A percentile compares a stretch with the other conserved stretches of the same genome.
Evolutionary conservation across 2,888 invertebrate species (phyloP).

Genomic region (Leucophenga maculata): DNA sequence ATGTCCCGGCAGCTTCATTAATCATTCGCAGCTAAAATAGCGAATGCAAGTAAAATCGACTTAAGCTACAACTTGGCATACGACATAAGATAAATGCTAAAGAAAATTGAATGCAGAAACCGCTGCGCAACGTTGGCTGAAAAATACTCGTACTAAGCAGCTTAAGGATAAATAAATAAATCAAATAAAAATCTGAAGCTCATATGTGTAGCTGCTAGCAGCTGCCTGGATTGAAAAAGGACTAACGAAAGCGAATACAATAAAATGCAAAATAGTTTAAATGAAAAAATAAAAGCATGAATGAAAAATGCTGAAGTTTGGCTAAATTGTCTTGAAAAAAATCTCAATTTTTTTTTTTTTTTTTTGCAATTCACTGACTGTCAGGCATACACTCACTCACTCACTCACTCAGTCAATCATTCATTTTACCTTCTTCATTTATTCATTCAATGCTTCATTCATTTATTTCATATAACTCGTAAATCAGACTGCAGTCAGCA

Average conservation of each 20-base stretch:
- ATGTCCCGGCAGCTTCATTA: slow-evolving; percentile 22
- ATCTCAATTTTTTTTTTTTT: no score
- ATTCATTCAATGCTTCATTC: neutral
- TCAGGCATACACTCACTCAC: neutral
- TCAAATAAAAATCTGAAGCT: slow-evolving; percentile 1
- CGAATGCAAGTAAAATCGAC: slow-evolving; percentile 15
- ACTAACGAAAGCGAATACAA: slow-evolving; percentile 25
- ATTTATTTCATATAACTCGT: neutral
- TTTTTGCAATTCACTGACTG: neutral
- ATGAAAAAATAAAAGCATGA: neutral
- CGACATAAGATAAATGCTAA: slow-evolving; percentile 41
- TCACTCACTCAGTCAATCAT: neutral
- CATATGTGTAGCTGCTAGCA: neutral
- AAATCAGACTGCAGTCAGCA: neutral
- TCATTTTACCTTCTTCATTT: neutral
- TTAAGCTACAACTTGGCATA: slow-evolving; percentile 6
- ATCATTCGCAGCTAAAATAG: slow-evolving; percentile 20
- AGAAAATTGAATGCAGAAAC: slow-evolving; percentile 34
- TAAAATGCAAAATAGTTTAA: slow-evolving; percentile 33
- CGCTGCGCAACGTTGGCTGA: no score
- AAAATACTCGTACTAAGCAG: no score
- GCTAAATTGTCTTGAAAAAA: neutral
- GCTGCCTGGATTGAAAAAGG: slow-evolving; percentile 4
- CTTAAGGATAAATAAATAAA: neutral
- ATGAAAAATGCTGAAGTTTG: neutral